Base-by-base conservation (phyloP, 2,797 vertebrate genomes). In the Zenarchopterus dispar region DNA sequence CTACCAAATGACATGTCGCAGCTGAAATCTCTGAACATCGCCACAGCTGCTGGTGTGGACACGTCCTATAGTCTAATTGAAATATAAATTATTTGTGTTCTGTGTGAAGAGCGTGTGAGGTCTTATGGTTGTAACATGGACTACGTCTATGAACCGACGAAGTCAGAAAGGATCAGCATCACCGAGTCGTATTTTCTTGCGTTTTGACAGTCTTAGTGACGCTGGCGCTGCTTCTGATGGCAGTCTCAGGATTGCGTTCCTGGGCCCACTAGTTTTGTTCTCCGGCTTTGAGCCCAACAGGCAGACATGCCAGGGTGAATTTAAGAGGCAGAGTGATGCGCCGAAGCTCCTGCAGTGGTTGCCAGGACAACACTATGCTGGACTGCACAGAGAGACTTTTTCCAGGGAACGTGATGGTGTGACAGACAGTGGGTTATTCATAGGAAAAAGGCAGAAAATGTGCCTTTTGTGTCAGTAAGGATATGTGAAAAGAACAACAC, bases 311-410 rank as follows among this genome's bases (percentile, higher is more conserved):
- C 68, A 69, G 39, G 67, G 48, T 33, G 60, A 66, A 68, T 78
- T 21, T 55, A 43, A 70, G 49, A 66, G 48, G 24, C 43, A 50
- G 26, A 33, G 17, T 66, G 70, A 73, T 61, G 56, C 52, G 67
- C 59, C n/a, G 17, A n/a, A 62, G 63, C 57, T 80, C 66, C 56
- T 44, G 65, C 67, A 64, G 19, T 11, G 9, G 86, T 87, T 87
- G 77, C 84, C 78, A 78, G 43, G 84, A 77, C 83, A 81, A 86
- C 84, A 48, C 71, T 56, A 69, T 59, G 71, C 72, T 66, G 67
- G 63, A 53, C 57, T 52, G 53, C 75, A 66, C 42, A 33, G 22
- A 26, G 48, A 56, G 48, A 26, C 36, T 69, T 28, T 64, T 28
- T 36, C 22, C 5, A 43, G 24, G 46, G 42, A 48, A 50, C 28